Percentiles rank a stretch among this genome's conserved stretches.
Evolutionary conservation across 2,888 invertebrate genomes (phyloP).

Genomic region (Chaitophorus viminalis): DNA sequence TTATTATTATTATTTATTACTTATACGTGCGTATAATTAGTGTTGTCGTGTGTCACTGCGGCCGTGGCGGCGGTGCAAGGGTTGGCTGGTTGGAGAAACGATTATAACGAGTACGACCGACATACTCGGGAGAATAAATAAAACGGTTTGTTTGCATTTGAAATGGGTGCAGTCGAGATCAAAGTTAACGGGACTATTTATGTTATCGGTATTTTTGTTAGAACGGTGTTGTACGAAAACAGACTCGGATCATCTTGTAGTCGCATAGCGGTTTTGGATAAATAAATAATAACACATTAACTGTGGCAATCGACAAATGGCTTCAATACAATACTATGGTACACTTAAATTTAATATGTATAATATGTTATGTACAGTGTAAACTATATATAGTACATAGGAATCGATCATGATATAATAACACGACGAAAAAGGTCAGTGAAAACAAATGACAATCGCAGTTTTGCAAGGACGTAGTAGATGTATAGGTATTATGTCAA

Average conservation of each 20-base stretch:
- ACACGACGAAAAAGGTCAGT: too few species aligned
- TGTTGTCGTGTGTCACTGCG: neutral
- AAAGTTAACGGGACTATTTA: neutral
- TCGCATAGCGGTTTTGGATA: neutral
- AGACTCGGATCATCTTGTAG: neutral
- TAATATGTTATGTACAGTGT: too few species aligned
- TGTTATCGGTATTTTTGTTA: neutral
- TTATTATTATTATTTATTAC: neutral
- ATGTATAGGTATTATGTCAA: too few species aligned
- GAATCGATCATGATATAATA: too few species aligned
- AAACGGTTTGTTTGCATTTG: neutral
- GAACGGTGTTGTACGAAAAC: neutral
- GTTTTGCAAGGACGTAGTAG: too few species aligned
- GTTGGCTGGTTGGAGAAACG: neutral
- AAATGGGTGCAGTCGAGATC: neutral
- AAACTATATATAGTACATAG: too few species aligned
- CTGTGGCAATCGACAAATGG: neutral
- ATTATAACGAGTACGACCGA: neutral
- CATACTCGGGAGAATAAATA: neutral
- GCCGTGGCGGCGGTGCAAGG: too few species aligned
- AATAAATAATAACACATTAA: neutral
- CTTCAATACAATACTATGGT: too few species aligned
- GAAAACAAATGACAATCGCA: too few species aligned
- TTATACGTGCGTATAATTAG: neutral
- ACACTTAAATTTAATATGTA: too few species aligned